Conservation (phyloP, 2,797 vertebrate species). For the Avahi laniger region DNA sequence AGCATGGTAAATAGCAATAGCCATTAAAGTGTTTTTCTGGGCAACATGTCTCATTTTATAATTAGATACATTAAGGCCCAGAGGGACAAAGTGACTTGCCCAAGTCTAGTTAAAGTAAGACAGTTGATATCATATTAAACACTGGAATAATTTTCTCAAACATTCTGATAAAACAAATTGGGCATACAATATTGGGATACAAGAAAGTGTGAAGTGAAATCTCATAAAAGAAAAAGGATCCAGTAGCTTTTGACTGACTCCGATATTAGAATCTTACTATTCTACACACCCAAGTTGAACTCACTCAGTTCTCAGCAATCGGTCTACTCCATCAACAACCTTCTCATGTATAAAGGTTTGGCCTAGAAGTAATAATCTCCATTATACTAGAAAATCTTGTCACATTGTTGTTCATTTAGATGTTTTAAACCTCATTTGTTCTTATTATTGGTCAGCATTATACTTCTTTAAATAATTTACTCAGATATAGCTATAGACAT, state of each 20-base stretch:
- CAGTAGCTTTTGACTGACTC: background rate
- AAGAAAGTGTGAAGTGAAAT: background rate
- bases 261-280: background rate
- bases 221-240: background rate
- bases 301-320: background rate
- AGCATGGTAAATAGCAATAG: background rate
- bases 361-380: background rate
- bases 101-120: background rate
- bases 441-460: background rate
- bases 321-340: background rate
- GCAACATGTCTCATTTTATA: background rate
- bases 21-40: background rate
- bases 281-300: background rate
- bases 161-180: background rate
- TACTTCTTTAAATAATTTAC: background rate
- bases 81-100: background rate
- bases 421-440: background rate
- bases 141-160: background rate
- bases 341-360: background rate
- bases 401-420: background rate
- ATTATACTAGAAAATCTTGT: background rate
- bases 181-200: rapidly evolving
- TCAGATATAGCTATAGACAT: background rate
- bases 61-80: background rate
- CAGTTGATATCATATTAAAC: background rate